phyloP scores from a whole-genome alignment of 2,113 vertebrate species.

The Bubalus kerabau region DNA sequence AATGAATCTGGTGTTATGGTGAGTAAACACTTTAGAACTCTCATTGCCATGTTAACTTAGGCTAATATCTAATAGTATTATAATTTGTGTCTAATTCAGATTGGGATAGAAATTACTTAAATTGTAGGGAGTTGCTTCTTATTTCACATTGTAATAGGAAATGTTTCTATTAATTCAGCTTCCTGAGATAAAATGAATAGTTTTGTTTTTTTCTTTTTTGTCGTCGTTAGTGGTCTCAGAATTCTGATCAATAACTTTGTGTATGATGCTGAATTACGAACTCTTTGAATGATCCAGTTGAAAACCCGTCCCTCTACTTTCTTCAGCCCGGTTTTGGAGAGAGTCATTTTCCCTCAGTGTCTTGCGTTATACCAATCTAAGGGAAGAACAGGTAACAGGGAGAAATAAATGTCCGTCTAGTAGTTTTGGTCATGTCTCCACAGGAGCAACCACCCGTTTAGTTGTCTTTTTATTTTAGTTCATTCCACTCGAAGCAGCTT shows the following conservation, averaged over 20 bases:
- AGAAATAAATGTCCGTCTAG: neutral
- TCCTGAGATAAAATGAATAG: conserved; percentile 36
- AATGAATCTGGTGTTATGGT: conserved; percentile 72
- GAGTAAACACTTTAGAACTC: conserved; percentile 54
- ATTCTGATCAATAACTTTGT: conserved; percentile 41
- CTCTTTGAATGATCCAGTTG: conserved; percentile 11
- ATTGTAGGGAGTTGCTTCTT: conserved; percentile 23
- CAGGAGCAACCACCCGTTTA: neutral
- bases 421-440: conserved; percentile 13
- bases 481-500: neutral
- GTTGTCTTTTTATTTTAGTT: neutral
- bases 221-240: conserved; percentile 30
- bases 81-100: conserved; percentile 59
- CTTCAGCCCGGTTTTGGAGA: neutral
- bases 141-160: neutral
- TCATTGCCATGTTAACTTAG: conserved; percentile 45
- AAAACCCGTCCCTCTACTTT: neutral
- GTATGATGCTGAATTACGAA: conserved; percentile 45
- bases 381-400: neutral
- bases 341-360: neutral
- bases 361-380: neutral
- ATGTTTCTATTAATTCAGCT: conserved; percentile 23
- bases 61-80: conserved; percentile 40
- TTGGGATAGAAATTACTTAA: conserved; percentile 45
- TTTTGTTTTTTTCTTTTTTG: neutral